Evolutionary conservation across 2,797 vertebrate genomes (phyloP), one percentile per base, ranked within the genome.

Genomic region (Austrolebias charrua): DNA sequence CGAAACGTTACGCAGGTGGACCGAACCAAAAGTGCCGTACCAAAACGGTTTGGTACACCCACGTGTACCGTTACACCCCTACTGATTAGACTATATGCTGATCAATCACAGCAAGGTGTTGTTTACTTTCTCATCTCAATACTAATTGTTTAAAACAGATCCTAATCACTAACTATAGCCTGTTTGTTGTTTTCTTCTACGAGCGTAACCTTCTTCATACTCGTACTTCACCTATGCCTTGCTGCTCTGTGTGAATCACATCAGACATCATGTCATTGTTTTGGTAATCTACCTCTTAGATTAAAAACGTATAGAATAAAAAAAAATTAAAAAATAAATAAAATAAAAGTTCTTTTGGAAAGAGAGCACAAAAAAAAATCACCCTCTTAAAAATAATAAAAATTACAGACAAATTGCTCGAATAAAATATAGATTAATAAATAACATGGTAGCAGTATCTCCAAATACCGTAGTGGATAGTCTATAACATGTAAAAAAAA

Each of bases 271-370:
- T 90, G 88, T 92, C 84, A 89, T 90, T 84, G 89, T 95, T 95
- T 94, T 93, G 92, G 95, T 95, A 93, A 96, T 96, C 95, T 97
- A 97, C 95, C 95, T 96, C 96, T 96, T 95, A 94, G 93, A 75
- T 81, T 89, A 83, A 85, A 83, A 89, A 83, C 88, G 87, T 9
- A 38, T 12, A 38, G 2, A 38, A 38, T 88, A 83, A 85, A 83
- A 81, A 88, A 88, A 89, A 83, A 88, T 87, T 11, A 35, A 9
- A 35, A 35, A 3, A 38, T 10, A 38, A 38, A 38, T 81, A 83
- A 78, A 83, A n/a, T n/a, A n/a, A 81, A n/a, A 45, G 43, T 74
- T 63, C 70, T 63, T 51, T 70, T 75, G 65, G 73, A 76, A 87
- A 89, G 84, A 62, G 65, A 89, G 67, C 81, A 79, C 89, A 77